Evolutionary conservation across 2,888 invertebrate species (phyloP), one percentile per base, ranked within the genome.

Genomic region (Noctua janthina): DNA sequence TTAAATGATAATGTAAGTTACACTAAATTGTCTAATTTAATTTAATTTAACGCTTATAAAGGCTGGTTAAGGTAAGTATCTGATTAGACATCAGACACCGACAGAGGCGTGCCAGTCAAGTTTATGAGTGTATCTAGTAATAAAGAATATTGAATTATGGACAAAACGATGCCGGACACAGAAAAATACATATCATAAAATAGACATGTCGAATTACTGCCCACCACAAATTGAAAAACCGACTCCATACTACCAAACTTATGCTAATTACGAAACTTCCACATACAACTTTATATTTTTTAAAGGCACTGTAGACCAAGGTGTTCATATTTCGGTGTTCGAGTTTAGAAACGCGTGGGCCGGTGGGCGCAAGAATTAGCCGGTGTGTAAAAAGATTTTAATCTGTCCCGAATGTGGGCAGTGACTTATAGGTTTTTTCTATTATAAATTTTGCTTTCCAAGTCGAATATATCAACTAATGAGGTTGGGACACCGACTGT

Each of bases 301-400:
- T 89, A 88, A 80, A 90, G 79, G 91, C 84, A 90, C 90, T 92
- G 92, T 90, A 89, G 88, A 88, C 89, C 88, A 92, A 92, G 86
- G 87, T 84, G 92, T 94, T 95, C 92, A 93, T 93, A 94, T 94
- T 95, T 93, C 88, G 85, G 78, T 54, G 83, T 86, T 90, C 92
- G 93, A 93, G 93, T 95, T 93, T 94, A 93, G 92, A 94, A 90
- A 87, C 88, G 95, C 94, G 96, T 96, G 93, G 96, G 96, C 93
- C 15, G 68, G 20, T 35, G 35, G 64, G 95, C 93, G 90, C 85
- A 91, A 90, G 95, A 96, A 95, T 95, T 95, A 94, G 90, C 89
- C 86, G 93, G 91, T 93, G 91, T 94, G 91, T 95, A 94, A 94
- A 94, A 94, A 95, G 95, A 95, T 95, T 95, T 94, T 94, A 95